phyloP scores from a whole-genome alignment of 2,888 invertebrate genomes.

The Eristalinus sepulchralis region DNA sequence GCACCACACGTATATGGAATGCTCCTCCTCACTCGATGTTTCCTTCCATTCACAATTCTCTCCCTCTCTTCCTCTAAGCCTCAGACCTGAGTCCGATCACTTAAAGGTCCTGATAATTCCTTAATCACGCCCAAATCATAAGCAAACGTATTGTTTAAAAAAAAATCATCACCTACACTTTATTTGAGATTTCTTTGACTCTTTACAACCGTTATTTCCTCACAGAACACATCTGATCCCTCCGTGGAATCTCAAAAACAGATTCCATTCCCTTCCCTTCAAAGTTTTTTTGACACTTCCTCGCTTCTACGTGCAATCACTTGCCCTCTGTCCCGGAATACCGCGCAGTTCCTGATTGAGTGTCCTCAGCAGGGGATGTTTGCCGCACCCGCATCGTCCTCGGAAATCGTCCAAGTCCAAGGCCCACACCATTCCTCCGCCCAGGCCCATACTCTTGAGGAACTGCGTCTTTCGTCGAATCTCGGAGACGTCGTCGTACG shows the following conservation, averaged over 20 bases:
- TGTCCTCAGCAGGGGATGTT: constrained; percentile 86
- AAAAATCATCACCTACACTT: constrained; percentile 24
- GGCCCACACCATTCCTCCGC: constrained; percentile 91
- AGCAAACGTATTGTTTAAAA: neutral
- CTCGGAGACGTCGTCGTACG: constrained; percentile 87
- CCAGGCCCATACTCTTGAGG: constrained; percentile 83
- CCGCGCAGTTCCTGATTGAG: constrained; percentile 83
- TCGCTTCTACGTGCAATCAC: constrained; percentile 80
- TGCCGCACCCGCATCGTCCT: constrained; percentile 86
- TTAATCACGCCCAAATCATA: no score
- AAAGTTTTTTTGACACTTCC: constrained; percentile 7
- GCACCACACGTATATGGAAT: no score
- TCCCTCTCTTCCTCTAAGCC: no score
- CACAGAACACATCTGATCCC: constrained; percentile 8
- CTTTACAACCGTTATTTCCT: constrained; percentile 29
- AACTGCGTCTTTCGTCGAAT: constrained; percentile 84
- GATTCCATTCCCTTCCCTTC: constrained; percentile 72
- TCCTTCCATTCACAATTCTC: no score
- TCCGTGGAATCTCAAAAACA: constrained; percentile 75
- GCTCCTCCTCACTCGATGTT: no score
- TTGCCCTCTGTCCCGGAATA: constrained; percentile 79
- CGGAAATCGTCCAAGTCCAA: constrained; percentile 90
- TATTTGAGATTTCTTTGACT: constrained; percentile 50
- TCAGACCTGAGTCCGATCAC: no score
- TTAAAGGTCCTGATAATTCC: no score